phyloP scores from a whole-genome alignment of 2,888 invertebrate species.

The Marasmarcha lunaedactyla region DNA sequence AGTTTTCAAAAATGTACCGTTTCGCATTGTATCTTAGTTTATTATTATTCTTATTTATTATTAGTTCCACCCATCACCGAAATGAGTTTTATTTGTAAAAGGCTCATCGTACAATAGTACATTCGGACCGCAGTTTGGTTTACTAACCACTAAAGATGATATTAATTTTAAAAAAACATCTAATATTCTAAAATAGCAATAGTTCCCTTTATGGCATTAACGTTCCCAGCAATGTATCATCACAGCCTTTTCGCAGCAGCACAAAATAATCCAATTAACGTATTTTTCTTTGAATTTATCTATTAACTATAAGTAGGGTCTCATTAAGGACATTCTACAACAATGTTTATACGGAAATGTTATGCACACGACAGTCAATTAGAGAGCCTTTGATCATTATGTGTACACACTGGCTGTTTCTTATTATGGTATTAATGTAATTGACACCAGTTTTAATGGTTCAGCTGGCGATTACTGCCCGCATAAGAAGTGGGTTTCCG shows the following conservation, averaged over 20 bases:
- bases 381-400: slow-evolving; percentile 39
- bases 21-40: too few species aligned
- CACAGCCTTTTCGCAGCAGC: not conserved
- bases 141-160: too few species aligned
- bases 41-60: too few species aligned
- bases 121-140: too few species aligned
- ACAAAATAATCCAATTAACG: slow-evolving; percentile 7
- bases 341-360: slow-evolving; percentile 38
- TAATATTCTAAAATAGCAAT: too few species aligned
- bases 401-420: slow-evolving; percentile 21
- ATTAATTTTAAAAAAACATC: too few species aligned
- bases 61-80: too few species aligned
- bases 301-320: slow-evolving; percentile 26
- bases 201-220: not conserved
- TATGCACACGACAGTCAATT: slow-evolving; percentile 51
- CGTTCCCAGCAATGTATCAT: not conserved
- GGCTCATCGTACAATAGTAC: too few species aligned
- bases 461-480: slow-evolving; percentile 44
- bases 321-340: slow-evolving; percentile 38
- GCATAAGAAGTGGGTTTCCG: slow-evolving; percentile 54
- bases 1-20: too few species aligned
- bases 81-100: too few species aligned
- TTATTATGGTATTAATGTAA: slow-evolving; percentile 53
- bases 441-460: slow-evolving; percentile 59
- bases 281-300: slow-evolving; percentile 27